Conservation (phyloP, 2,888 invertebrate species). For the Platycheirus rosarum region DNA sequence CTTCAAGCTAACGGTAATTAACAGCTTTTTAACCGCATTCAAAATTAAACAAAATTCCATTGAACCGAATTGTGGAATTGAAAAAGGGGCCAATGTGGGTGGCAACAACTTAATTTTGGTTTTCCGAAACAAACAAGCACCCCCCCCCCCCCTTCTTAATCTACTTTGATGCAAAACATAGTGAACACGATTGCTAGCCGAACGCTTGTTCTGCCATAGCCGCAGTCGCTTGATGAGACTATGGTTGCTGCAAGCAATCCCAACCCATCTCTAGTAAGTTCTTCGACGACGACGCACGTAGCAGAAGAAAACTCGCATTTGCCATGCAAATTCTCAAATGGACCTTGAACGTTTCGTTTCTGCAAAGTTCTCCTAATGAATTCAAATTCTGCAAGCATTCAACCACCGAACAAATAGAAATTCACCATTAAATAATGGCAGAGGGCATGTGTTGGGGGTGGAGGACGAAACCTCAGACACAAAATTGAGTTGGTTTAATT, state of each 20-base stretch:
- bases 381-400: constrained; percentile 58
- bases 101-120: constrained; percentile 71
- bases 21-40: constrained; percentile 72
- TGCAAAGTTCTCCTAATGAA: constrained; percentile 54
- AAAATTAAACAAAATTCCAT: constrained; percentile 72
- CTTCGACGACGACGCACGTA: background rate
- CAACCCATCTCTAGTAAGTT: too few relatives aligned
- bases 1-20: constrained; percentile 59
- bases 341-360: constrained; percentile 41
- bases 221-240: background rate
- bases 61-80: constrained; percentile 61
- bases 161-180: background rate
- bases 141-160: constrained; percentile 15
- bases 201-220: background rate
- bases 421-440: background rate
- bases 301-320: constrained; percentile 6
- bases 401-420: constrained; percentile 57
- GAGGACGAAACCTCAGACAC: constrained; percentile 34
- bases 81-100: constrained; percentile 53
- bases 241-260: background rate
- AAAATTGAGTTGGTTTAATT: constrained; percentile 55
- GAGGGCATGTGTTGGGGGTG: background rate
- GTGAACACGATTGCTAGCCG: background rate
- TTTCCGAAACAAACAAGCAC: constrained; percentile 47
- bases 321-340: constrained; percentile 38